A percentile compares a stretch with the other conserved stretches of the same genome.
These are phyloP conservation scores for Hoplodrina ambigua DNA, from an alignment of 2,888 invertebrate genomes.

Conservation along the genomic window DNA sequence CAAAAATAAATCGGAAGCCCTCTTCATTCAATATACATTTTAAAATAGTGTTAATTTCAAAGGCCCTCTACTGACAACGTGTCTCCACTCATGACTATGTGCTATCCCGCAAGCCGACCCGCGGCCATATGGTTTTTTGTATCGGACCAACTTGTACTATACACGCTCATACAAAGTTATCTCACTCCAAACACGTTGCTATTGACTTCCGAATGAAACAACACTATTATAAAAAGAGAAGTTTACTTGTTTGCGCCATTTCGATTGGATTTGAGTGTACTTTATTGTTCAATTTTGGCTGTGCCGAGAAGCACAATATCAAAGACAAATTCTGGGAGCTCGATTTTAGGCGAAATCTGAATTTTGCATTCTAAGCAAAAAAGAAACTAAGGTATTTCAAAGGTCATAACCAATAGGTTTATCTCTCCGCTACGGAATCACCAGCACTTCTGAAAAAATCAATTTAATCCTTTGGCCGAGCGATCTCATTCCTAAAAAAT, in stretches of 20 bases:
- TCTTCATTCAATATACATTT: slow-evolving; percentile 21
- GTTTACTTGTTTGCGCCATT: slow-evolving; percentile 31
- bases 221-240: slow-evolving; percentile 44
- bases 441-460: slow-evolving; percentile 18
- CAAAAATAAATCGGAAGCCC: slow-evolving; percentile 9
- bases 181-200: slow-evolving; percentile 47
- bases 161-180: slow-evolving; percentile 56
- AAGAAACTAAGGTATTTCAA: background rate
- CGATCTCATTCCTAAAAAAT: slow-evolving; percentile 52
- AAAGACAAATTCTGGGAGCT: background rate
- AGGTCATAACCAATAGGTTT: slow-evolving; percentile 3
- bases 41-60: slow-evolving; percentile 41
- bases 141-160: slow-evolving; percentile 53
- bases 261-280: slow-evolving; percentile 14
- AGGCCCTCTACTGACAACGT: slow-evolving; percentile 10
- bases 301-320: background rate
- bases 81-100: slow-evolving; percentile 38
- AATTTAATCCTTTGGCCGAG: slow-evolving; percentile 50
- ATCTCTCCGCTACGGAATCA: slow-evolving; percentile 13
- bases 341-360: background rate
- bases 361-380: background rate
- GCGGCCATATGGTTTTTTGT: slow-evolving; percentile 40
- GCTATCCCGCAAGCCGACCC: slow-evolving; percentile 20
- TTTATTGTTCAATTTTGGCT: slow-evolving; percentile 11
- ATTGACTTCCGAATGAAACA: slow-evolving; percentile 51